Conservation (phyloP, 1,140 invertebrate genomes). For the Vanessa tameamea region DNA sequence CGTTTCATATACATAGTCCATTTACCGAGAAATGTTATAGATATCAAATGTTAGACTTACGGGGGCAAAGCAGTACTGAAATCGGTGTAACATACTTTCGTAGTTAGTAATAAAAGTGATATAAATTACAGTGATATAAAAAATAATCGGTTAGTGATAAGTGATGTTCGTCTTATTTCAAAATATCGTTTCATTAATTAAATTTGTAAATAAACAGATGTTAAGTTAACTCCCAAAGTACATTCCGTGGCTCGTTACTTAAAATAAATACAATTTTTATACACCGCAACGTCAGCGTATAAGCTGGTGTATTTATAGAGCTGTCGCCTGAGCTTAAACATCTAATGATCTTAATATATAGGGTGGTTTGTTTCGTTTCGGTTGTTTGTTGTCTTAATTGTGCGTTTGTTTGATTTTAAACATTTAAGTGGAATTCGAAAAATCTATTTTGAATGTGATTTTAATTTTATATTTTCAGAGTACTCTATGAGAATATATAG, state of each 20-base stretch:
- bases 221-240: not conserved
- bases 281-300: slow-evolving; percentile 18
- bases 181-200: no score
- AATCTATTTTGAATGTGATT: slow-evolving; percentile 11
- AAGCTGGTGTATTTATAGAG: slow-evolving; percentile 55
- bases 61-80: no score
- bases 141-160: no score
- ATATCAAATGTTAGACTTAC: no score
- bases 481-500: no score
- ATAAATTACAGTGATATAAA: no score
- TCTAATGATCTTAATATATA: slow-evolving; percentile 67
- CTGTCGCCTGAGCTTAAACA: slow-evolving; percentile 69
- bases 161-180: no score
- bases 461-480: not conserved
- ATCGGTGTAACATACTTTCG: no score
- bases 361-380: slow-evolving; percentile 48
- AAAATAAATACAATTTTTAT: slow-evolving; percentile 62
- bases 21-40: no score
- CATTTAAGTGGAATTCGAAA: slow-evolving; percentile 3
- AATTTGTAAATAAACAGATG: not conserved
- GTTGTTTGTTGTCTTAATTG: slow-evolving; percentile 71
- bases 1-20: no score
- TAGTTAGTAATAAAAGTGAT: no score
- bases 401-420: slow-evolving; percentile 16
- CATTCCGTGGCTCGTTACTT: slow-evolving; percentile 27